Evolutionary conservation across 2,797 vertebrate species (phyloP).

Genomic region (Champsocephalus gunnari): DNA sequence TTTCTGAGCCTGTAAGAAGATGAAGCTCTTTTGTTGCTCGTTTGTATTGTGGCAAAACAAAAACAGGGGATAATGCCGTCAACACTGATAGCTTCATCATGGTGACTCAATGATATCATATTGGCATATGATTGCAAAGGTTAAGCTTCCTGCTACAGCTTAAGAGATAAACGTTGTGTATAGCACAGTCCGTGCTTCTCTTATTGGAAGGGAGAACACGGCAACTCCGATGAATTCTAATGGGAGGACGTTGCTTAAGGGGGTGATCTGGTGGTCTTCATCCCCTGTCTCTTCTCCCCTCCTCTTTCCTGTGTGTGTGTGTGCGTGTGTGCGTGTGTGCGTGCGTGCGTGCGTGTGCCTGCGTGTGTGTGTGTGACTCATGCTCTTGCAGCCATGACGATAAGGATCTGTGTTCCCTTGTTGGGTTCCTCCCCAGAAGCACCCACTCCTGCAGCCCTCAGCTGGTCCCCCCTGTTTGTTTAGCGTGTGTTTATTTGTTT

Average conservation of each 20-base stretch:
- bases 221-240: slow-evolving; percentile 24
- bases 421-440: slow-evolving; percentile 67
- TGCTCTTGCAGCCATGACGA: slow-evolving; percentile 49
- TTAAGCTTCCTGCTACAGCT: slow-evolving; percentile 33
- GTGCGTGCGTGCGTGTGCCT: slow-evolving; percentile 6
- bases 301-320: not conserved
- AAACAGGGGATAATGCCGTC: slow-evolving; percentile 59
- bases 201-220: slow-evolving; percentile 22
- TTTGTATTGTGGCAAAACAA: slow-evolving; percentile 69
- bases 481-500: slow-evolving; percentile 82
- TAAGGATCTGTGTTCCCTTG: slow-evolving; percentile 68
- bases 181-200: slow-evolving; percentile 16
- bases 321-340: not conserved
- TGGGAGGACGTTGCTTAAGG: slow-evolving; percentile 37
- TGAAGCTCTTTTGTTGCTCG: slow-evolving; percentile 65
- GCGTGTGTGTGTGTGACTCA: slow-evolving; percentile 33
- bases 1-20: slow-evolving; percentile 75
- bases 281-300: slow-evolving; percentile 12
- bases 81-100: slow-evolving; percentile 52
- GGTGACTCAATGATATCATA: slow-evolving; percentile 28
- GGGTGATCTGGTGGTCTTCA: slow-evolving; percentile 22
- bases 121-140: slow-evolving; percentile 21
- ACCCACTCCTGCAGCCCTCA: slow-evolving; percentile 73
- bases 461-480: slow-evolving; percentile 78
- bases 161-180: slow-evolving; percentile 24